phyloP scores from a whole-genome alignment of 1,140 invertebrate species.

The Laodelphax striatellus region DNA sequence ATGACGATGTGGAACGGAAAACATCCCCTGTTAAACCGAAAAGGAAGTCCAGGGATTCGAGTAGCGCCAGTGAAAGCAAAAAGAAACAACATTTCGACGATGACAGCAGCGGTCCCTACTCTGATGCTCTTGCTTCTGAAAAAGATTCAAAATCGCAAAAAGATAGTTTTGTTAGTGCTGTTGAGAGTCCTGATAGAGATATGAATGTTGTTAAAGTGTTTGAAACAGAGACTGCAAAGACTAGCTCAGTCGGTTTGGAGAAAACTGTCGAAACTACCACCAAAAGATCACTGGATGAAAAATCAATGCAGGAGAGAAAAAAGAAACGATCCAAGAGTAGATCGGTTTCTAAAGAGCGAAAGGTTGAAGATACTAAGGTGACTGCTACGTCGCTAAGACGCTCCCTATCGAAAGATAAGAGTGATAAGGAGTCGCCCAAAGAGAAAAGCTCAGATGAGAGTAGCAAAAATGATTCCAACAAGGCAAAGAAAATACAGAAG shows the following conservation, averaged over 20 bases:
- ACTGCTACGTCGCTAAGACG: background rate
- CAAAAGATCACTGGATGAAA: background rate
- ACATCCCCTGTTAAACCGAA: slow-evolving; percentile 8
- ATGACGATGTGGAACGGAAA: background rate
- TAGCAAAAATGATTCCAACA: background rate
- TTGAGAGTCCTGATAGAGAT: slow-evolving; percentile 7
- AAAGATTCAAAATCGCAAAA: slow-evolving; percentile 31
- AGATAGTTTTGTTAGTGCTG: slow-evolving; percentile 47
- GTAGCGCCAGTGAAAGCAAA: slow-evolving; percentile 10
- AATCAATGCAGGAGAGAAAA: background rate
- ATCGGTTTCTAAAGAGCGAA: slow-evolving; percentile 3
- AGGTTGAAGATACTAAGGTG: background rate
- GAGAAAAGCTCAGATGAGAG: slow-evolving; percentile 7
- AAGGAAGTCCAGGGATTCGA: background rate
- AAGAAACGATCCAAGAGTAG: slow-evolving; percentile 8
- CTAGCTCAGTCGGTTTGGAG: background rate
- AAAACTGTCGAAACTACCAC: background rate
- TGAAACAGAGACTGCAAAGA: background rate
- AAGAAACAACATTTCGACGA: slow-evolving; percentile 6
- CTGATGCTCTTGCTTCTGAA: slow-evolving; percentile 30
- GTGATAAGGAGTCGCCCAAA: background rate
- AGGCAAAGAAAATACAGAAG: slow-evolving; percentile 2
- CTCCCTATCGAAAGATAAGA: background rate
- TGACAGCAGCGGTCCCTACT: slow-evolving; percentile 7
- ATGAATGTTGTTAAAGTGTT: background rate